A percentile compares a stretch with the other conserved stretches of the same genome.
Conservation (phyloP, 2,888 invertebrate species). For the Platycnemis pennipes region DNA sequence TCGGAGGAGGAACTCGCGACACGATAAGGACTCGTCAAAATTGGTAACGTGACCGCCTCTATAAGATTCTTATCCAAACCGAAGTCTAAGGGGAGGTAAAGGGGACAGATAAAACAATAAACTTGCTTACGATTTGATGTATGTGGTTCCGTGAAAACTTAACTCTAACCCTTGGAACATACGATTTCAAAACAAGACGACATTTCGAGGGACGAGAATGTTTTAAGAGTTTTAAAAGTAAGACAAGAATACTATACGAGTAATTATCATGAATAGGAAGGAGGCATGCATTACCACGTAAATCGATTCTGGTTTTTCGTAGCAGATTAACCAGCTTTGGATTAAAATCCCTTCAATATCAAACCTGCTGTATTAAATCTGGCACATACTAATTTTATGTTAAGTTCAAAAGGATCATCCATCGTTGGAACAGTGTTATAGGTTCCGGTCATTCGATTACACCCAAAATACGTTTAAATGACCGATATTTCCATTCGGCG, state of each 20-base stretch:
- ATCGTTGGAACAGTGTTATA: background rate
- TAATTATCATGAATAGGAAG: background rate
- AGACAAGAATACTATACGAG: background rate
- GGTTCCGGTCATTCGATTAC: too few species aligned
- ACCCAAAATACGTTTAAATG: background rate
- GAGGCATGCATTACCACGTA: background rate
- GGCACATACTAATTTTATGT: background rate
- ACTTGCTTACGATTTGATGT: background rate
- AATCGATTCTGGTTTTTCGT: background rate
- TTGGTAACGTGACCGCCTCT: constrained; percentile 25
- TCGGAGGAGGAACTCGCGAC: background rate
- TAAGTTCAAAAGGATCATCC: too few species aligned
- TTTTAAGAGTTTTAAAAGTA: background rate
- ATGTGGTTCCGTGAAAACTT: background rate
- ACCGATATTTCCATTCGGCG: background rate
- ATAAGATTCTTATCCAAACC: background rate
- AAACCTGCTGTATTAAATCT: background rate
- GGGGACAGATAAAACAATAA: background rate
- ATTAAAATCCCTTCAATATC: background rate
- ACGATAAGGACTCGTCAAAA: constrained; percentile 44
- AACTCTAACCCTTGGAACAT: background rate
- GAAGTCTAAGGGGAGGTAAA: background rate
- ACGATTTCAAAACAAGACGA: background rate
- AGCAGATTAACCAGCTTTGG: background rate
- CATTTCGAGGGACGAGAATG: background rate